Percentiles rank a stretch among this genome's conserved stretches.
These are phyloP conservation scores for Drosophila bifasciata DNA, from an alignment of 1,140 invertebrate species.

Conservation along the genomic window DNA sequence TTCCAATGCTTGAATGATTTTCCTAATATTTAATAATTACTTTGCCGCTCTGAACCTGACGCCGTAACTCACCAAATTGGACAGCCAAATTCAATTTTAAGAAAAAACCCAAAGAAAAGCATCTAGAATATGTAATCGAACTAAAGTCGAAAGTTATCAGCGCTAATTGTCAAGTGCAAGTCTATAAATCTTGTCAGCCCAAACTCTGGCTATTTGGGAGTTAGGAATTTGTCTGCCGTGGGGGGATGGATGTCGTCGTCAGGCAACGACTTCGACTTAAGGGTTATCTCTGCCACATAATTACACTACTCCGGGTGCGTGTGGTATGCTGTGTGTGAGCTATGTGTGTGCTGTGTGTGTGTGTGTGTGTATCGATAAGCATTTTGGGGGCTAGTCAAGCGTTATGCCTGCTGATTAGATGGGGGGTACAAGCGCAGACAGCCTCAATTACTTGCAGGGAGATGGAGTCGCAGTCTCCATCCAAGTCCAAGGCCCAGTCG, in stretches of 20 bases:
- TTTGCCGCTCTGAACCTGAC: conserved; percentile 44
- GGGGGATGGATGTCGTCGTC: conserved; percentile 7
- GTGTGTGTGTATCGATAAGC: conserved; percentile 55
- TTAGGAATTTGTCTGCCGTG: conserved; percentile 21
- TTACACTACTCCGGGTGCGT: conserved; percentile 36
- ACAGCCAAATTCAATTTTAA: conserved; percentile 72
- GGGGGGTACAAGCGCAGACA: conserved; percentile 34
- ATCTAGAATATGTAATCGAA: conserved; percentile 10
- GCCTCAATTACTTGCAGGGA: conserved; percentile 62
- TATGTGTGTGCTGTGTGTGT: too few species aligned
- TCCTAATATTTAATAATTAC: conserved; percentile 70
- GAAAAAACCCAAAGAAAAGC: conserved; percentile 7
- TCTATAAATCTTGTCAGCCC: conserved; percentile 64
- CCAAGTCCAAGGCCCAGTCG: neutral
- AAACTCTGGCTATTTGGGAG: conserved; percentile 33
- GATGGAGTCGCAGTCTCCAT: conserved; percentile 4
- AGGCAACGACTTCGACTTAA: conserved; percentile 1
- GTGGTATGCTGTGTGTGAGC: too few species aligned
- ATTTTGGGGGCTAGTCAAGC: conserved; percentile 70
- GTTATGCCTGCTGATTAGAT: conserved; percentile 77
- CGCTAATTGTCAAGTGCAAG: conserved; percentile 67
- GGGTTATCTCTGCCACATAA: conserved; percentile 71
- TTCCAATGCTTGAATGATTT: conserved; percentile 50
- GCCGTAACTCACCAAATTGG: conserved; percentile 75
- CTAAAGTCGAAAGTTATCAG: conserved; percentile 60